Evolutionary conservation across 2,113 vertebrate genomes (phyloP), one percentile per base, ranked within the genome.

Genomic region (Neotoma lepida): DNA sequence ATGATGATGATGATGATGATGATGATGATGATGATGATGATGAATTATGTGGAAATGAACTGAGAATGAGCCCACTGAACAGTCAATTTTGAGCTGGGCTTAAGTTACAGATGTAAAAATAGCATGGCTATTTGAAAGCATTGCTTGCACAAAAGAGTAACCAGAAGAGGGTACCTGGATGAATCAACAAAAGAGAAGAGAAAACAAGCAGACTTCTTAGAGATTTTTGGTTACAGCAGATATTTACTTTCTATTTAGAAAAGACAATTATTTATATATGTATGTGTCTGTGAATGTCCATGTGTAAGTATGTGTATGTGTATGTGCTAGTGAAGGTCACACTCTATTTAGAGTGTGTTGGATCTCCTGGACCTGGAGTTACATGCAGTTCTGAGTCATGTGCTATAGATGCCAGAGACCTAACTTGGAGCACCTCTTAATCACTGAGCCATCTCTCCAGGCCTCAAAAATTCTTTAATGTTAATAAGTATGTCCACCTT

Each of bases 101-200:
- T 90, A 88, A 76, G 20, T 68, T 92, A 68, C 88, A 92, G 63
- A 91, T 92, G 68, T 84, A 92, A 93, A 95, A 89, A 70, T n/a
- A 3, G 33, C 56, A 26, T 81, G 20, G 22, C 7, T 49, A 76
- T 96, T 61, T 86, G 80, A 91, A 94, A 95, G 58, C 5, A 0
- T 73, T 71, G 63, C 41, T 86, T 39, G 20, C 9, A 84, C 28
- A 66, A 76, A 93, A n/a, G 88, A 86, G 28, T 88, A 93, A 93
- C 80, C 24, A 88, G 35, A 46, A 88, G 41, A 86, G 28, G 39
- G 51, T 63, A 88, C 24, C n/a, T 91, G 86, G 22, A 22, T 86
- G 7, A 94, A 96, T 28, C 64, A 74, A 10, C n/a, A 78, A 86
- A 56, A 94, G n/a, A 95, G 17, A 12, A 93, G 70, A 89, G 54